Evolutionary conservation across 2,113 vertebrate species (phyloP).

Genomic region (Tupaia chinensis): DNA sequence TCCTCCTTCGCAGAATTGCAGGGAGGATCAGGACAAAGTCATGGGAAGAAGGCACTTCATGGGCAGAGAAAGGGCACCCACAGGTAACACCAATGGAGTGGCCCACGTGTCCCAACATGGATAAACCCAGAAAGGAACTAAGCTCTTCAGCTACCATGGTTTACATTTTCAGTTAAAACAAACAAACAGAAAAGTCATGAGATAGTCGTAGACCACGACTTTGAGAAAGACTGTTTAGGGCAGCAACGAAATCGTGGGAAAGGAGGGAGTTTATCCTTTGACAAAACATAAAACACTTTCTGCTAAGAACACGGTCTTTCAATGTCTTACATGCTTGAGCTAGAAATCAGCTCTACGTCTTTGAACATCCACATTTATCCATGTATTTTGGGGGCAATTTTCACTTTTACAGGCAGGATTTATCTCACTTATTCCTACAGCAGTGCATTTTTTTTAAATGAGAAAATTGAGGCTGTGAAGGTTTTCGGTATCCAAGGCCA

Average conservation of each 20-base stretch:
- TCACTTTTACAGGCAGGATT: not conserved
- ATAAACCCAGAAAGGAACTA: not conserved
- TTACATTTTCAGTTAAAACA: conserved; percentile 16
- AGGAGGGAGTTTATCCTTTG: not conserved
- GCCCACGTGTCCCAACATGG: too few relatives aligned
- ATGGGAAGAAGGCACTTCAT: not conserved
- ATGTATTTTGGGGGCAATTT: not conserved
- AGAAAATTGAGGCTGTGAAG: not conserved
- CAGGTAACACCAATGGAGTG: not conserved
- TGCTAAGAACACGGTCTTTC: not conserved
- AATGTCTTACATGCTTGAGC: not conserved
- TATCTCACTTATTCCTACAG: not conserved
- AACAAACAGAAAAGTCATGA: not conserved
- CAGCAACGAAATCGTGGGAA: not conserved
- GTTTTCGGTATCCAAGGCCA: not conserved
- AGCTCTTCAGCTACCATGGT: not conserved
- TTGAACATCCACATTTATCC: not conserved
- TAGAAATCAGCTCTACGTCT: not conserved
- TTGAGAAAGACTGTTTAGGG: not conserved
- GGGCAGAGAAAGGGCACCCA: not conserved
- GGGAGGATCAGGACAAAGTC: not conserved
- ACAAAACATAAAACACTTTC: not conserved
- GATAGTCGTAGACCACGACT: not conserved
- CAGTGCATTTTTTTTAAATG: conserved; percentile 27
- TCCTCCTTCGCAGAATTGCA: not conserved